A percentile compares a stretch with the other conserved stretches of the same genome.
Conservation (phyloP, 1,140 invertebrate genomes). For the Samia ricini region DNA sequence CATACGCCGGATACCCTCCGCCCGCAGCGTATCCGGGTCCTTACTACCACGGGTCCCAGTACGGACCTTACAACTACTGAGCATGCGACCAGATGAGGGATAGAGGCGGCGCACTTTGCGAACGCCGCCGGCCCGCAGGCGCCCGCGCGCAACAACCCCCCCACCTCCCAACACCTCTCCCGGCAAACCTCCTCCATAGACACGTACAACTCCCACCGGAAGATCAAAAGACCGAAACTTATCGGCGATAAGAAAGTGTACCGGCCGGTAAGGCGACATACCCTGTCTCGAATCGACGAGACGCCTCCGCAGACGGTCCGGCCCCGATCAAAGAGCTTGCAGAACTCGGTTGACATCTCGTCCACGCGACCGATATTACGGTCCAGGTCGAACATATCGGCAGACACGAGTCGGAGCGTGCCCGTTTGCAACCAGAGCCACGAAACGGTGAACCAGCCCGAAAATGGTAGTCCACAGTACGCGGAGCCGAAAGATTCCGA, state of each 20-base stretch:
- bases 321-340: slow-evolving; percentile 53
- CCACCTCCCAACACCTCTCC: slow-evolving; percentile 30
- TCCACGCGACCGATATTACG: slow-evolving; percentile 50
- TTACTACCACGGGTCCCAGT: slow-evolving; percentile 94
- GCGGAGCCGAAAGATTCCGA: slow-evolving; percentile 55
- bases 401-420: slow-evolving; percentile 63
- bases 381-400: slow-evolving; percentile 60
- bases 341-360: slow-evolving; percentile 55
- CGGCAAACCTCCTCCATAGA: slow-evolving; percentile 37
- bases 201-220: slow-evolving; percentile 63
- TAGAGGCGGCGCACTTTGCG: slow-evolving; percentile 45
- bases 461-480: slow-evolving; percentile 55
- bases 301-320: slow-evolving; percentile 41
- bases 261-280: slow-evolving; percentile 54
- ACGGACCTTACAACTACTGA: slow-evolving; percentile 95
- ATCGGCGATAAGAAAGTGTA: slow-evolving; percentile 54
- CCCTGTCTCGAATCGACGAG: slow-evolving; percentile 70
- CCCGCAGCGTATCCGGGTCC: slow-evolving; percentile 90
- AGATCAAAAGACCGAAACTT: slow-evolving; percentile 48
- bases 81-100: slow-evolving; percentile 72
- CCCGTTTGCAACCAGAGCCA: slow-evolving; percentile 63
- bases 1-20: slow-evolving; percentile 88
- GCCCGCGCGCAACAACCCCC: slow-evolving; percentile 59
- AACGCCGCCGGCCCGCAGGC: slow-evolving; percentile 65
- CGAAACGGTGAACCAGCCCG: slow-evolving; percentile 38